Evolutionary conservation across 2,113 vertebrate species (phyloP), one percentile per base, ranked within the genome.

Genomic region (Nyctereutes procyonoides): DNA sequence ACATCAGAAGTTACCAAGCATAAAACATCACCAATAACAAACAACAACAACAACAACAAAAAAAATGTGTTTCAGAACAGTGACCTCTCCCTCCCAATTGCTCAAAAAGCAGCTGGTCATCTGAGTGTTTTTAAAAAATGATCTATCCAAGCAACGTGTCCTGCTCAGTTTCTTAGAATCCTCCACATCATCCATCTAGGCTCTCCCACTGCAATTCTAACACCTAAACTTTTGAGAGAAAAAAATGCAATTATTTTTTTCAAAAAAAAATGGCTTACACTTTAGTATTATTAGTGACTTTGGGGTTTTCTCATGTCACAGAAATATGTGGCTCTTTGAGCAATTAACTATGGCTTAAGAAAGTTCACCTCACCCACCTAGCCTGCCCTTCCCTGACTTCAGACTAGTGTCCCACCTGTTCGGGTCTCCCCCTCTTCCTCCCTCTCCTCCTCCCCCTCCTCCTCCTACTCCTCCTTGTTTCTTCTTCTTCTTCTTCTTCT

Each of bases 351-450:
- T 11, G 58, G 20, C 19, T 9, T 53, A 83, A 93, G 7, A n/a
- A 74, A 51, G 4, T 22, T 19, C 0, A 10, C 17, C 3, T 35
- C 3, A n/a, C 11, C 15, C 19, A 3, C 2, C 6, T 10, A 48
- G 38, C 28, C 65, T 81, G 6, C 13, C 7, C 12, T 84, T 55
- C 38, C 74, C 58, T 5, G 15, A 38, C 17, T 88, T 69, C 13
- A 74, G 1, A 20, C 22, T 26, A 20, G 8, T 30, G 5, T 71
- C 1, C 38, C 8, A 19, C 8, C 13, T 0, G 5, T 15, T 48
- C 28, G 28, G 53, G 8, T 79, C 16, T 28, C 43, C 43, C 43
- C 43, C 43, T 7, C 43, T 43, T 43, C 43, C 43, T 43, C 43
- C 43, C 43, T 6, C 43, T 43, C 38, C 38, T 43, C 38, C 38